Percentiles rank a stretch among this genome's conserved stretches.
These are phyloP conservation scores for Bombus soroeensis DNA, from an alignment of 1,140 invertebrate genomes.

Conservation along the genomic window DNA sequence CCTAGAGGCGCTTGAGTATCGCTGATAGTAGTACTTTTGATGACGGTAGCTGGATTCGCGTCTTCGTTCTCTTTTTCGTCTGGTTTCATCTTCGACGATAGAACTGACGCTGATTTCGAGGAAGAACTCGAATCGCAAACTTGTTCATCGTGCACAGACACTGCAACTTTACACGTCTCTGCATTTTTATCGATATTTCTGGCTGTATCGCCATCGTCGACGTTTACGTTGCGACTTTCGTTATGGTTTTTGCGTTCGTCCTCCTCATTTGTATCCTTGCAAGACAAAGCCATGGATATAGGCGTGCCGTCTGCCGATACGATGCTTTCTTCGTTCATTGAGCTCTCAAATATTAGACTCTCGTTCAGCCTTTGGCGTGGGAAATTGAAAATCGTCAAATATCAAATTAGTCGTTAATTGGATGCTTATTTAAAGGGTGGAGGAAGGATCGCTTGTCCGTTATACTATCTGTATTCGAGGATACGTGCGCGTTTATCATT, in stretches of 20 bases:
- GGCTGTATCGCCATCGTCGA: background rate
- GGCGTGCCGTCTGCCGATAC: slow-evolving; percentile 16
- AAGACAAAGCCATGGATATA: background rate
- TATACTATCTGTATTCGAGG: background rate
- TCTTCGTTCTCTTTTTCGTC: slow-evolving; percentile 54
- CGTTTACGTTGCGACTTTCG: background rate
- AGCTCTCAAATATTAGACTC: slow-evolving; percentile 73
- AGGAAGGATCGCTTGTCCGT: background rate
- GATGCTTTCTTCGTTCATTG: slow-evolving; percentile 42
- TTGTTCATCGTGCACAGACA: slow-evolving; percentile 77
- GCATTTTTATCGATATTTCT: background rate
- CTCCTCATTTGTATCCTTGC: background rate
- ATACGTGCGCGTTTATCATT: background rate
- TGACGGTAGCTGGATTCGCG: slow-evolving; percentile 57
- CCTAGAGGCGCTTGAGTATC: slow-evolving; percentile 74
- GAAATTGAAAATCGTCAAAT: background rate
- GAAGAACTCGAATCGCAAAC: slow-evolving; percentile 64
- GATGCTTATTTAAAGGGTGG: too few relatives aligned
- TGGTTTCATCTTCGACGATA: slow-evolving; percentile 21
- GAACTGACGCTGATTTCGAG: slow-evolving; percentile 49
- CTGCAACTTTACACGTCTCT: slow-evolving; percentile 66
- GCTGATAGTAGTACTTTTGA: slow-evolving; percentile 69
- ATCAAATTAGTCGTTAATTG: background rate
- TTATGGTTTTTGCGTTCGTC: background rate
- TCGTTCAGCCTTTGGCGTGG: slow-evolving; percentile 84